Percentiles rank a stretch among this genome's conserved stretches.
phyloP scores from a whole-genome alignment of 2,113 vertebrate species.

The Etheostoma cragini region DNA sequence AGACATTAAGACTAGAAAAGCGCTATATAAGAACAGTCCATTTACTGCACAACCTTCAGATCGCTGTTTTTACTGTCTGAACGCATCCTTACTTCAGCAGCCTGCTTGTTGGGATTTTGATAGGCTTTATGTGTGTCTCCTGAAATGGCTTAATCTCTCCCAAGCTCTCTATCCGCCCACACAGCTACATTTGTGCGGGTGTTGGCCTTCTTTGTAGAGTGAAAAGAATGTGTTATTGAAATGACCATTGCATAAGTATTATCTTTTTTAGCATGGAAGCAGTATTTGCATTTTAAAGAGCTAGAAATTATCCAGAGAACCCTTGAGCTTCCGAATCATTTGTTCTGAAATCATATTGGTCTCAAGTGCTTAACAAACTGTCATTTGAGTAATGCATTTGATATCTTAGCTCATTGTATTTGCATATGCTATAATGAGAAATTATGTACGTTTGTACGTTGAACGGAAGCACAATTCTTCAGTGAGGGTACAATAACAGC shows the following conservation, averaged over 20 bases:
- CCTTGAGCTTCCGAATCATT: constrained; percentile 50
- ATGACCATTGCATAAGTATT: constrained; percentile 67
- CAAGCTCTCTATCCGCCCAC: constrained; percentile 65
- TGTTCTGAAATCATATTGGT: constrained; percentile 42
- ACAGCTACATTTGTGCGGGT: constrained; percentile 44
- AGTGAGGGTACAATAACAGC: constrained; percentile 6
- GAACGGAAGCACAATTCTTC: neutral
- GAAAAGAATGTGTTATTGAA: constrained; percentile 66
- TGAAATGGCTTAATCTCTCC: constrained; percentile 56
- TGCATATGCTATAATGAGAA: constrained; percentile 28
- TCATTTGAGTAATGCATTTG: constrained; percentile 53
- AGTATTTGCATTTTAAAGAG: constrained; percentile 73
- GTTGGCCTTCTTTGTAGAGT: constrained; percentile 55
- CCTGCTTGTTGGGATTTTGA: constrained; percentile 35
- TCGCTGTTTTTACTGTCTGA: no score
- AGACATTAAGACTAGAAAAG: no score
- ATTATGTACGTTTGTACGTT: neutral
- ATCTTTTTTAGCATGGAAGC: constrained; percentile 56
- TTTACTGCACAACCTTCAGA: no score
- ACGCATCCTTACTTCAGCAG: neutral
- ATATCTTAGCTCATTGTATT: constrained; percentile 24
- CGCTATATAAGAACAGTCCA: no score
- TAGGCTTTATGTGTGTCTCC: constrained; percentile 43
- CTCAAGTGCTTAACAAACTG: constrained; percentile 48
- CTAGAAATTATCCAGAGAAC: constrained; percentile 56